phyloP scores from a whole-genome alignment of 2,797 vertebrate genomes.

The Margarornis squamiger region DNA sequence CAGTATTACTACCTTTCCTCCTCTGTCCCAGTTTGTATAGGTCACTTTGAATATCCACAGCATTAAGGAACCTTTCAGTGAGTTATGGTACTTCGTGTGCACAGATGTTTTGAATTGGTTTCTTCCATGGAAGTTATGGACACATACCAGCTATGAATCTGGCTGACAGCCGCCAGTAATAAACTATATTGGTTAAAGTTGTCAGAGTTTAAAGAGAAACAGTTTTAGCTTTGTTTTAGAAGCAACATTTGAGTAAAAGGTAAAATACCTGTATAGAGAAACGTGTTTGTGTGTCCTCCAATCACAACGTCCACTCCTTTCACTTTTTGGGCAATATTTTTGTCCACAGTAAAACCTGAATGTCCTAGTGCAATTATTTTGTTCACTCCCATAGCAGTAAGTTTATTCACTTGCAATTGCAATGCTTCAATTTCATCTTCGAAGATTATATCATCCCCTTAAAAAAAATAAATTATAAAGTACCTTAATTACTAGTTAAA shows the following conservation, averaged over 20 bases:
- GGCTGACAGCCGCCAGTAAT: neutral
- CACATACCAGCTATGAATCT: neutral
- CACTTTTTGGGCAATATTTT: constrained; percentile 85
- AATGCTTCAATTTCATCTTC: constrained; percentile 86
- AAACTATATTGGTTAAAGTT: neutral
- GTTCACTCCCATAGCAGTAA: constrained; percentile 82
- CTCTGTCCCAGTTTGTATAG: neutral
- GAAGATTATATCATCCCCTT: constrained; percentile 84
- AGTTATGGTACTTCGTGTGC: neutral
- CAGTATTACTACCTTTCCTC: neutral
- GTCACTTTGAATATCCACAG: neutral
- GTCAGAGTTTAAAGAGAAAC: neutral
- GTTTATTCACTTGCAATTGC: constrained; percentile 84
- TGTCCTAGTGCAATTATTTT: constrained; percentile 96
- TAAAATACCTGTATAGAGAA: constrained; percentile 89
- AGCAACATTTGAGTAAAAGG: neutral
- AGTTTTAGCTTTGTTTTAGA: neutral
- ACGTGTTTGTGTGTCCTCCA: constrained; percentile 93
- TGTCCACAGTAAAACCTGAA: constrained; percentile 87
- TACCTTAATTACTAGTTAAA: neutral
- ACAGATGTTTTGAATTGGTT: neutral
- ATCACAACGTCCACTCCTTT: constrained; percentile 89
- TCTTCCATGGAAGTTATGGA: neutral
- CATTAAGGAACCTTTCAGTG: neutral
- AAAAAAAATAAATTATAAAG: neutral